Base-by-base conservation (phyloP, 2,797 vertebrate species). In the Thalassophryne amazonica region DNA sequence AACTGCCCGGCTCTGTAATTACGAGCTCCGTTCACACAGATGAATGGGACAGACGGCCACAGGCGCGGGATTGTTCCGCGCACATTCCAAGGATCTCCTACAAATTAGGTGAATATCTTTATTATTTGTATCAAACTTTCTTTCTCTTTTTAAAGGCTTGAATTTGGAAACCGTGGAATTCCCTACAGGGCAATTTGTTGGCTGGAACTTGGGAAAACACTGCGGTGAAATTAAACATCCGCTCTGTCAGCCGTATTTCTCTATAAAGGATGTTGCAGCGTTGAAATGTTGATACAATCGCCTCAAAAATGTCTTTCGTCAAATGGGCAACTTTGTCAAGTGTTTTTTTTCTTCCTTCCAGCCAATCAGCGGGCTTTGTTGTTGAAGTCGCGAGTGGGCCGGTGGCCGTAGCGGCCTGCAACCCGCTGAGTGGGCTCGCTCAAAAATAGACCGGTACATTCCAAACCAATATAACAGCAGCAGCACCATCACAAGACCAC, bases 391-490 rank as follows among this genome's bases (percentile, higher is more conserved):
- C 72, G 71, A 87, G 78, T 80, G 79, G 84, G 78, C 76, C 71
- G 75, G 65, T 69, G 84, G 79, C 81, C 57, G 53, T 76, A 78
- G 76, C 69, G 80, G 81, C 79, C 82, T 78, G 84, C 79, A 85
- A 84, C 82, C 85, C 87, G 82, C 73, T 56, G 84, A 87, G 81
- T 79, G 76, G 80, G 80, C 73, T 66, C 40, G 16, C 67, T 70
- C 83, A 2, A 60, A 91, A 91, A 91, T 92, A 91, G 91, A 89
- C 81, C 60, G 68, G 87, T 89, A 89, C 88, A 92, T 92, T 92
- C 89, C 89, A 87, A 80, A 88, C 85, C 86, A 84, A 87, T 88
- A 91, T 89, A 92, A 88, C 86, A 90, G 87, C 87, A 72, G 83
- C 87, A 83, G 73, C 86, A 86, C 84, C 85, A 89, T 89, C 89